Evolutionary conservation across 2,113 vertebrate species (phyloP), one percentile per base, ranked within the genome.

Genomic region (Pachycephala philippinensis): DNA sequence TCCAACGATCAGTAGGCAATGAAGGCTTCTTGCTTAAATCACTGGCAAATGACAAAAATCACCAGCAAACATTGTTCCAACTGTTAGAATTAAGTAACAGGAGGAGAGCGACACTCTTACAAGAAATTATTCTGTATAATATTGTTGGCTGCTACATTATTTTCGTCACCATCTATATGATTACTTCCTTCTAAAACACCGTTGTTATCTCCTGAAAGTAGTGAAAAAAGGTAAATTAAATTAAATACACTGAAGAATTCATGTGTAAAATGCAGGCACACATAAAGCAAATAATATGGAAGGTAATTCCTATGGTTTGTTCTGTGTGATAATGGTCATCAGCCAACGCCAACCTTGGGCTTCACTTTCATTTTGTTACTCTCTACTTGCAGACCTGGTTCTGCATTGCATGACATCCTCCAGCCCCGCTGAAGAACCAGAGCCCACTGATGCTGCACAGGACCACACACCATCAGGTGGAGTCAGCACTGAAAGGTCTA

Each of bases 401-500:
- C 44, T 82, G 83, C 21, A 20, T 0, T 11, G 33, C 33, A 30
- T 7, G 49, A 52, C 24, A 44, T 84, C 28, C 44, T 57, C 39
- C 50, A 63, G 52, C 20, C 68, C 40, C 56, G 16, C 70, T 69
- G n/a, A 75, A 49, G 15, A 39, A 21, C 27, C 72, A 19, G 33
- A 19, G 17, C 35, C 16, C 71, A 27, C 45, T 12, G 42, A 44
- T 3, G 4, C 44, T 0, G 30, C n/a, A 37, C 22, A 68, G 31
- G 19, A 64, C 30, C 35, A 27, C 60, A 28, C 3, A 5, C 15
- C 53, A 33, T 6, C 19, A n/a, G 37, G 22, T 5, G 30, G 50
- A 21, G 15, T 65, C 47, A 44, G 3, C 47, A 6, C 0, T 4
- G 19, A 12, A 39, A 20, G 39, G 8, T 13, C 10, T 4, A 27